These are phyloP conservation scores for Motacilla alba DNA, from an alignment of 2,113 vertebrate genomes.

Conservation along the genomic window DNA sequence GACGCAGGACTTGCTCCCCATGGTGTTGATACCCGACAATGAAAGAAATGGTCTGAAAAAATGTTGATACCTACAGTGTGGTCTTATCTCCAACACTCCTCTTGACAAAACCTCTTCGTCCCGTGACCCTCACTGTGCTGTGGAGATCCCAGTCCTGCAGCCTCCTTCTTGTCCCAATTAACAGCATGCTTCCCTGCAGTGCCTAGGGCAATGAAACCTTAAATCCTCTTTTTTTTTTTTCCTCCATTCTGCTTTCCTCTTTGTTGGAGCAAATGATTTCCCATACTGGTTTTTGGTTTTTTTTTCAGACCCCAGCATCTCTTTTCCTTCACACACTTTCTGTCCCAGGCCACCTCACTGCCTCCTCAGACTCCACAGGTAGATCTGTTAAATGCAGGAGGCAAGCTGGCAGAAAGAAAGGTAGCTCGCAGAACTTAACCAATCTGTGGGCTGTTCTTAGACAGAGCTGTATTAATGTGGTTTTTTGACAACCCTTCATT, in stretches of 20 bases:
- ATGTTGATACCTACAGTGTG: neutral
- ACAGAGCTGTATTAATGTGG: neutral
- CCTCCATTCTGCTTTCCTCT: neutral
- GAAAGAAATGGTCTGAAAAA: neutral
- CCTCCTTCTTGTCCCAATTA: neutral
- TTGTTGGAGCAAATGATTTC: neutral
- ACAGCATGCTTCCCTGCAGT: neutral
- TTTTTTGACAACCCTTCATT: neutral
- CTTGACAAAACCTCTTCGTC: neutral
- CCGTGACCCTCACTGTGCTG: accelerated
- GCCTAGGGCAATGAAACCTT: neutral
- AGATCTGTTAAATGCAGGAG: neutral
- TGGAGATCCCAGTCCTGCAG: neutral
- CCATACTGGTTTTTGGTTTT: too few species aligned
- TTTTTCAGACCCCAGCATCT: neutral
- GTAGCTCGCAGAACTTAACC: neutral
- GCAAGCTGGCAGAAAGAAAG: neutral
- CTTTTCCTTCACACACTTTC: neutral
- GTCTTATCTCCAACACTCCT: neutral
- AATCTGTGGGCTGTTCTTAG: neutral
- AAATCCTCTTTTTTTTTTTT: neutral
- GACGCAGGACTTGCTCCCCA: neutral
- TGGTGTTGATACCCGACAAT: accelerated
- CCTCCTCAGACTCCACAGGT: neutral
- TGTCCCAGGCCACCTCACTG: neutral